Evolutionary conservation across 2,113 vertebrate genomes (phyloP).

Genomic region (Siniperca knerii): DNA sequence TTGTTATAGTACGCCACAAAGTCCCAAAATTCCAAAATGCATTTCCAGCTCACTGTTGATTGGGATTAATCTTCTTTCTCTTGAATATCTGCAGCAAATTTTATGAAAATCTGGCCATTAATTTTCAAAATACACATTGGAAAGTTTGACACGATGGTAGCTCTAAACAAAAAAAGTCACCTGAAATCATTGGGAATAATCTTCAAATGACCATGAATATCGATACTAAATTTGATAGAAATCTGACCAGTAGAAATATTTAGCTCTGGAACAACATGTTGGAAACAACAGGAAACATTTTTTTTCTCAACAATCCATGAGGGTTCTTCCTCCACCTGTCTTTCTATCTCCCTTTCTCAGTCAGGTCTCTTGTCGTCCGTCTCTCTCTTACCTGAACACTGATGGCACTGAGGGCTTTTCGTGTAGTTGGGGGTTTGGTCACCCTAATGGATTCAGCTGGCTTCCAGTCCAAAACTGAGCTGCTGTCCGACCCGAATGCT

Average conservation of each 20-base stretch:
- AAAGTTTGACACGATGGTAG: not conserved
- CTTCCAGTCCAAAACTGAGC: constrained; percentile 86
- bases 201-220: not conserved
- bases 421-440: constrained; percentile 68
- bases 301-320: too few relatives aligned
- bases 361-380: not conserved
- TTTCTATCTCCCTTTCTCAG: too few relatives aligned
- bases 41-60: not conserved
- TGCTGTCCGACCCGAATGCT: constrained; percentile 82
- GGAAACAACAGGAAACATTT: too few relatives aligned
- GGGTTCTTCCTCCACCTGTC: too few relatives aligned
- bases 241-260: too few relatives aligned
- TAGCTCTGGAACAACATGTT: too few relatives aligned
- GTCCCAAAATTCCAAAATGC: not conserved
- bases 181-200: not conserved
- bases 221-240: not conserved
- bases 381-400: constrained; percentile 83
- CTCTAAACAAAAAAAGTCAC: not conserved
- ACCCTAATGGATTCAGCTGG: constrained; percentile 69
- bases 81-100: not conserved
- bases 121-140: not conserved
- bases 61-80: not conserved
- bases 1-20: too few relatives aligned
- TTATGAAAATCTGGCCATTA: not conserved
- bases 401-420: constrained; percentile 88